phyloP scores from a whole-genome alignment of 2,113 vertebrate genomes.

The Piprites chloris region DNA sequence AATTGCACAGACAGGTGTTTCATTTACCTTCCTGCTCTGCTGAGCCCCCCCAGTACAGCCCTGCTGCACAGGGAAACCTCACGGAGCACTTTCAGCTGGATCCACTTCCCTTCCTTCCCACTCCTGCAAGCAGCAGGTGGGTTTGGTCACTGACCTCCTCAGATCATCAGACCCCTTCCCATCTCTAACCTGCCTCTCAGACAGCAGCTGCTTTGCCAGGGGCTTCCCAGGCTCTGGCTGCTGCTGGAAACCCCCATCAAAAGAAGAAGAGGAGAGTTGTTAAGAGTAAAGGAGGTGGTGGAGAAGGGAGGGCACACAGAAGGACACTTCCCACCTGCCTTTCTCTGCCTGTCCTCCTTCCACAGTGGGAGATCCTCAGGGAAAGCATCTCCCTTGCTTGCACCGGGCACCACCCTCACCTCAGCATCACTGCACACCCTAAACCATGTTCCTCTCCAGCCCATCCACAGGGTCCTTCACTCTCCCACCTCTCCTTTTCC shows the following conservation, averaged over 20 bases:
- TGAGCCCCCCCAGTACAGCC: background rate
- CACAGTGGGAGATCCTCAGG: background rate
- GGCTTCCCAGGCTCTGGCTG: constrained; percentile 39
- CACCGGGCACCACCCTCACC: background rate
- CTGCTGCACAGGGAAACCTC: background rate
- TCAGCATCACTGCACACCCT: background rate
- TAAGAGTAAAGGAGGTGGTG: background rate
- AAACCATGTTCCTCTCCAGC: background rate
- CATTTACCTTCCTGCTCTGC: background rate
- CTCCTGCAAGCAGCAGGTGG: background rate
- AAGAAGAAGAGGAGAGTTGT: background rate
- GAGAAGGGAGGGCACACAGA: background rate
- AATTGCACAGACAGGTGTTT: background rate
- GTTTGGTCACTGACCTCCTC: background rate
- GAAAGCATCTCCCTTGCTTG: background rate
- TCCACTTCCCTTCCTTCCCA: background rate
- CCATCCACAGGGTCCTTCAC: background rate
- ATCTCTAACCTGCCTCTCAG: background rate
- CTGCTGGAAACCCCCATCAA: constrained; percentile 49
- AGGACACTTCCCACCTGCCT: background rate
- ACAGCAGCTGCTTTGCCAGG: constrained; percentile 35
- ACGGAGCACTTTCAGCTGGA: background rate
- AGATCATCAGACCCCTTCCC: background rate
- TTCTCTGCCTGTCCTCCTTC: background rate
- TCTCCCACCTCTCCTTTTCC: background rate